A percentile compares a stretch with the other conserved stretches of the same genome.
These are phyloP conservation scores for Stramonita haemastoma DNA, from an alignment of 2,888 invertebrate species.

Conservation along the genomic window DNA sequence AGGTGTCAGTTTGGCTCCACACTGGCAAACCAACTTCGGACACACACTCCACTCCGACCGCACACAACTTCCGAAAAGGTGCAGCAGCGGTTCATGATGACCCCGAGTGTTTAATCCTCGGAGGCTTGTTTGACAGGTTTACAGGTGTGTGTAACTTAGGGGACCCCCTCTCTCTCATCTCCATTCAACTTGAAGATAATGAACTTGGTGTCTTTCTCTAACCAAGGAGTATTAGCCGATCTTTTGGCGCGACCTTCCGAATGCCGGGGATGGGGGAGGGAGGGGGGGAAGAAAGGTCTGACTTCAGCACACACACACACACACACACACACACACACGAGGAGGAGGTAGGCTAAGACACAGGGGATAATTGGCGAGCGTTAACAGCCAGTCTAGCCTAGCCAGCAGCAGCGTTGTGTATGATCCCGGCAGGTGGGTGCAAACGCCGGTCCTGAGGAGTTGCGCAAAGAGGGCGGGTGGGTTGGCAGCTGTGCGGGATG, in stretches of 20 bases:
- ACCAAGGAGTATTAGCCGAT: background rate
- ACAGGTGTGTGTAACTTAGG: background rate
- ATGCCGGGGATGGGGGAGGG: too few relatives aligned
- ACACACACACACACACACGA: too few relatives aligned
- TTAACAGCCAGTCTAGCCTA: background rate
- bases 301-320: background rate
- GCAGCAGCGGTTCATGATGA: background rate
- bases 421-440: background rate
- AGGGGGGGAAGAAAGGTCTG: background rate
- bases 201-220: background rate
- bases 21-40: background rate
- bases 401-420: too few relatives aligned
- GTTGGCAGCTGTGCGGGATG: background rate
- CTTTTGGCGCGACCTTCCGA: background rate
- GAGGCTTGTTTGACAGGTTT: conserved; percentile 1
- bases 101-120: background rate
- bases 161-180: conserved; percentile 4
- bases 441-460: background rate
- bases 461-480: background rate
- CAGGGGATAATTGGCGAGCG: background rate
- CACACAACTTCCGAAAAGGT: background rate
- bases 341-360: background rate
- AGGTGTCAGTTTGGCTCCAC: conserved; percentile 38
- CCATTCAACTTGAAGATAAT: background rate
- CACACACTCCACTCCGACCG: background rate